Evolutionary conservation across 2,888 invertebrate genomes (phyloP).

Genomic region (Sepiola atlantica): DNA sequence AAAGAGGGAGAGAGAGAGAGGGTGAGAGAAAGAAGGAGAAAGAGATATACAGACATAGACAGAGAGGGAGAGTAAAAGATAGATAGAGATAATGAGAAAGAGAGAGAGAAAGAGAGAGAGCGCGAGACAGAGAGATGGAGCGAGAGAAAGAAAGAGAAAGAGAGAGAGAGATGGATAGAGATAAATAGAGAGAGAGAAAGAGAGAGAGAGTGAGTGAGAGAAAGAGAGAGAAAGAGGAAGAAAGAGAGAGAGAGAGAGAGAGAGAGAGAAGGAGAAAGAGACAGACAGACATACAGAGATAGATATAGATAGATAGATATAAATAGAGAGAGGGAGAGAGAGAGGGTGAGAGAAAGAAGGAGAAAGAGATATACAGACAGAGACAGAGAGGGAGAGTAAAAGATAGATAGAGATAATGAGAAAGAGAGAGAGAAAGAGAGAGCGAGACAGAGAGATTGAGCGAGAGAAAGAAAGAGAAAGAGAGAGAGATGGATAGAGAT

Average conservation of each 20-base stretch:
- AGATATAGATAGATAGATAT: background rate
- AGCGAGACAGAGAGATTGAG: background rate
- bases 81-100: too few relatives aligned
- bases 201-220: background rate
- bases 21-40: background rate
- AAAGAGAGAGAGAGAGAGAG: background rate
- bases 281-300: too few relatives aligned
- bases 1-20: background rate
- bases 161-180: background rate
- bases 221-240: background rate
- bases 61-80: too few relatives aligned
- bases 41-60: background rate
- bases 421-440: background rate
- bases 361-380: background rate
- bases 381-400: background rate
- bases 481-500: background rate
- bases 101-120: background rate
- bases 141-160: too few relatives aligned
- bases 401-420: rapidly evolving
- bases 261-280: background rate
- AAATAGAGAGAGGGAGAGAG: background rate
- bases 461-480: background rate
- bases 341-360: background rate
- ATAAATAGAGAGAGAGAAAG: background rate
- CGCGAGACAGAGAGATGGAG: background rate